Conservation (phyloP, 2,888 invertebrate genomes). For the Petrolisthes cinctipes region DNA sequence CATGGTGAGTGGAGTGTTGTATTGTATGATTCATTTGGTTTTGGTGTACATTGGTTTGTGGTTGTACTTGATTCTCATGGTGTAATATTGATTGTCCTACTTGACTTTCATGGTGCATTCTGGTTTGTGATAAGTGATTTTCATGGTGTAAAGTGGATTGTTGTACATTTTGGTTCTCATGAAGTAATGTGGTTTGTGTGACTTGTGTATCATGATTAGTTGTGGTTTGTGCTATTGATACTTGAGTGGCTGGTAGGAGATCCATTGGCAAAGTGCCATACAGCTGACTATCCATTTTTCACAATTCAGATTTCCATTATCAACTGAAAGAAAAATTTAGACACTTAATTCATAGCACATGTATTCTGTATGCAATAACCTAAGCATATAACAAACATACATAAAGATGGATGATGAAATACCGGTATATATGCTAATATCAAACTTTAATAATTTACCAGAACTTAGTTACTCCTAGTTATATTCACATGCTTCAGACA, state of each 20-base stretch:
- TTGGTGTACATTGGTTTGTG: no score
- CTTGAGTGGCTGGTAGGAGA: neutral
- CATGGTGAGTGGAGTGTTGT: neutral
- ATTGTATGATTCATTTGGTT: neutral
- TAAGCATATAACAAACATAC: no score
- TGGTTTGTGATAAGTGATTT: neutral
- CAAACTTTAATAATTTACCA: no score
- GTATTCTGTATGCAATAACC: no score
- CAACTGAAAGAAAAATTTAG: no score
- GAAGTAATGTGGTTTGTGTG: neutral
- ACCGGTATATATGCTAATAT: no score
- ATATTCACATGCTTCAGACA: no score
- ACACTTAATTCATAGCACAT: no score
- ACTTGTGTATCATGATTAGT: neutral
- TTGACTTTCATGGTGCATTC: neutral
- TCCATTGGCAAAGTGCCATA: neutral
- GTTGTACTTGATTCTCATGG: no score
- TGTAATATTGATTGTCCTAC: no score
- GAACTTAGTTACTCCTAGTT: no score
- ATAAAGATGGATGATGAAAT: no score
- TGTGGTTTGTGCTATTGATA: constrained; percentile 3
- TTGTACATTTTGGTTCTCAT: neutral
- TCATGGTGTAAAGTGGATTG: neutral
- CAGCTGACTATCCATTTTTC: neutral
- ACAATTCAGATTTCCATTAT: neutral